Conservation (phyloP, 2,113 vertebrate species). For the Cyphotilapia sp. region DNA sequence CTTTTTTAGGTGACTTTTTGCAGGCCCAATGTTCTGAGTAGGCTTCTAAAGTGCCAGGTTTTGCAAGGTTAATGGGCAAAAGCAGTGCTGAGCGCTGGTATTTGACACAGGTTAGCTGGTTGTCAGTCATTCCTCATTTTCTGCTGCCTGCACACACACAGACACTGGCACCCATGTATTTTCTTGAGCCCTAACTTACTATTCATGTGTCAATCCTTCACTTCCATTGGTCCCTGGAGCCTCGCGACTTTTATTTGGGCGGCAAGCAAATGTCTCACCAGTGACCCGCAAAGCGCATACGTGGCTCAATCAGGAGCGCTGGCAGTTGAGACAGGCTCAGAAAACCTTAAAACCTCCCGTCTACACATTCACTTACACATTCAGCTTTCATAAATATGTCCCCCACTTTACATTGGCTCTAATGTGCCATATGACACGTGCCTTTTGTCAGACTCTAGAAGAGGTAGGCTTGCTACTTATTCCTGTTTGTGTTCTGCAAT, state of each 20-base stretch:
- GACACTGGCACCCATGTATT: background rate
- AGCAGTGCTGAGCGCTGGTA: background rate
- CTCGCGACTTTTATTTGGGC: constrained; percentile 3
- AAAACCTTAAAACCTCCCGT: background rate
- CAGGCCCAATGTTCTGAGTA: background rate
- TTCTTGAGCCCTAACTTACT: background rate
- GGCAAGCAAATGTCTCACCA: background rate
- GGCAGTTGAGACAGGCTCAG: constrained; percentile 5
- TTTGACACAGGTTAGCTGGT: constrained; percentile 5
- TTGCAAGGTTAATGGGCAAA: constrained; percentile 24
- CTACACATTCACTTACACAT: background rate
- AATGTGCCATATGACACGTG: background rate
- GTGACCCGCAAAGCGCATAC: background rate
- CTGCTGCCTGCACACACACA: background rate
- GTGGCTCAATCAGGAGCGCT: background rate
- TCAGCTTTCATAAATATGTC: background rate
- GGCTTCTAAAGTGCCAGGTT: background rate
- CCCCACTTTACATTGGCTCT: background rate
- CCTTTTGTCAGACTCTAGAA: background rate
- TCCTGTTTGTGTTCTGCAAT: background rate
- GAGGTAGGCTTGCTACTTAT: background rate
- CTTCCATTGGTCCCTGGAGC: background rate
- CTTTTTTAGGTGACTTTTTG: background rate
- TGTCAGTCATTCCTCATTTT: constrained; percentile 11
- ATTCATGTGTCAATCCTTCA: constrained; percentile 27